These are phyloP conservation scores for Euborellia annulipes DNA, from an alignment of 1,140 invertebrate genomes.

Conservation along the genomic window DNA sequence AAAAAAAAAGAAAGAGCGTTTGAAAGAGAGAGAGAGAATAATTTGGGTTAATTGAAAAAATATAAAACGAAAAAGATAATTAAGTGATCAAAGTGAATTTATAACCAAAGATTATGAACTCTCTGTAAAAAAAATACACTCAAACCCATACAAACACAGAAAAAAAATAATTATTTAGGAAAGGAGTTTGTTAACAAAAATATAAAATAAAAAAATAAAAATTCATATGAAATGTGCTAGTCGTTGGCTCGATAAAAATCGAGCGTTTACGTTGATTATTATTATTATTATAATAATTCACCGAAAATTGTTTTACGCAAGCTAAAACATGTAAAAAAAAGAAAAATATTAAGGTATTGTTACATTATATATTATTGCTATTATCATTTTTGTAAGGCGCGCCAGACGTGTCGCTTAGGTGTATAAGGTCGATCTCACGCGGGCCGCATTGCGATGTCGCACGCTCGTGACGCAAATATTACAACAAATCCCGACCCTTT, in stretches of 20 bases:
- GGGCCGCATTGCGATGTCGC: not conserved
- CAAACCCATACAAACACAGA: too few relatives aligned
- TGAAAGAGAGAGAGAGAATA: not conserved
- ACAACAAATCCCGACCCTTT: too few relatives aligned
- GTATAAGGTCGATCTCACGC: conserved; percentile 1
- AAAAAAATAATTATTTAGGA: too few relatives aligned
- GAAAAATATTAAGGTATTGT: conserved; percentile 2
- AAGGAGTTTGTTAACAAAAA: too few relatives aligned
- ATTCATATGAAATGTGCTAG: too few relatives aligned
- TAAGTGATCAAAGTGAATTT: conserved; percentile 1
- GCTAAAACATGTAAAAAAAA: not conserved
- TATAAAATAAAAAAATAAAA: too few relatives aligned
- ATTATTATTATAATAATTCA: too few relatives aligned
- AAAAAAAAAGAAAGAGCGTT: not conserved
- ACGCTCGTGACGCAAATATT: not conserved
- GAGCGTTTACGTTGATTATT: too few relatives aligned
- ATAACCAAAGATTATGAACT: too few relatives aligned
- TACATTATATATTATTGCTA: conserved; percentile 1
- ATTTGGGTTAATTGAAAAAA: conserved; percentile 4
- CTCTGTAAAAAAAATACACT: too few relatives aligned
- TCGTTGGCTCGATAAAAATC: too few relatives aligned
- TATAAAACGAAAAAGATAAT: not conserved
- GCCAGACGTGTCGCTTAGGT: not conserved
- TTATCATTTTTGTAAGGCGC: not conserved
- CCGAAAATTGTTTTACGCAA: too few relatives aligned